Conservation (phyloP, 2,888 invertebrate genomes). For the Macaria notata region DNA sequence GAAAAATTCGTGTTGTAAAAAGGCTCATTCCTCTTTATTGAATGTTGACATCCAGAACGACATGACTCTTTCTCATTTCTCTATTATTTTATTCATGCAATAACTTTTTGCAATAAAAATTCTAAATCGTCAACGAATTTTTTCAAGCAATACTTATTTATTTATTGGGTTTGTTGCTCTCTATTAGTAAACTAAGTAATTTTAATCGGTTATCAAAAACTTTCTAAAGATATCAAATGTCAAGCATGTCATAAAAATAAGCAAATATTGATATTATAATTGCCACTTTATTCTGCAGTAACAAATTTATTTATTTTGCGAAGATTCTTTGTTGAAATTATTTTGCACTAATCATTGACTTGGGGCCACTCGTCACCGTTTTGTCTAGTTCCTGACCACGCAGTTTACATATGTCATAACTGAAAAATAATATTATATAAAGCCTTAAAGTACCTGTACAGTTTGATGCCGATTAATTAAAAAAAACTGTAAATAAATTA, state of each 20-base stretch:
- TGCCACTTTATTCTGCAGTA: neutral
- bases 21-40: constrained; percentile 56
- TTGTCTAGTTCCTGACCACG: constrained; percentile 30
- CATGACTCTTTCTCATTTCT: constrained; percentile 57
- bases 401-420: neutral
- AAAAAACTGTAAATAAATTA: too few species aligned
- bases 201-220: constrained; percentile 22
- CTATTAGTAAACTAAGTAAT: constrained; percentile 38
- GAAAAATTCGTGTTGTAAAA: constrained; percentile 21
- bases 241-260: neutral
- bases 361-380: constrained; percentile 40
- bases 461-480: too few species aligned
- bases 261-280: neutral
- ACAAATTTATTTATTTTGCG: neutral
- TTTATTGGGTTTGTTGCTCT: constrained; percentile 39
- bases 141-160: constrained; percentile 67
- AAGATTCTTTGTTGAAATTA: neutral
- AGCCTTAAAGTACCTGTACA: too few species aligned
- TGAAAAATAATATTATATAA: too few species aligned
- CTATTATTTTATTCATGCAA: constrained; percentile 44
- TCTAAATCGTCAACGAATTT: constrained; percentile 60
- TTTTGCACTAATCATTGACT: constrained; percentile 23
- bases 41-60: constrained; percentile 64
- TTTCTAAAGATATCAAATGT: neutral
- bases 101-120: constrained; percentile 46